Percentiles rank a stretch among this genome's conserved stretches.
These are phyloP conservation scores for Pluvianellus socialis DNA, from an alignment of 2,113 vertebrate species.

Conservation along the genomic window DNA sequence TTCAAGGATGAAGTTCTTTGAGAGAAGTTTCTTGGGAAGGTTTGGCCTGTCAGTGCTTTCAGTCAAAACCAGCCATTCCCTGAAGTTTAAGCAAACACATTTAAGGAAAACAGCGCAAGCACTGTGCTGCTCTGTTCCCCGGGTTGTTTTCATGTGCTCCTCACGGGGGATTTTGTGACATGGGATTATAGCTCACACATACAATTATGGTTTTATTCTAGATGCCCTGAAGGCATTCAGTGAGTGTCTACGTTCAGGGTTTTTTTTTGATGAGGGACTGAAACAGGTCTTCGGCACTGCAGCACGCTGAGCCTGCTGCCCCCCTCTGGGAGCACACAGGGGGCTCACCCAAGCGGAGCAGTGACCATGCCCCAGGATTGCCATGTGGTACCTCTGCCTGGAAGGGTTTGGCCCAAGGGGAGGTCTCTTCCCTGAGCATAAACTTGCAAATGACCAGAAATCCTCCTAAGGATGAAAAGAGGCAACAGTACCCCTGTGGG, in stretches of 20 bases:
- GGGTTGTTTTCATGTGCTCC: neutral
- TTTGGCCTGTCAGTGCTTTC: neutral
- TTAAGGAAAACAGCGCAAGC: neutral
- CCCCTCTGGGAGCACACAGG: fast-evolving
- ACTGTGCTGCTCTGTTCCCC: neutral
- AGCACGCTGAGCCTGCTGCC: neutral
- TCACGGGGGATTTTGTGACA: neutral
- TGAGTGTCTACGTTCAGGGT: neutral
- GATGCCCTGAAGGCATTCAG: neutral
- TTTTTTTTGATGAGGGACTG: neutral
- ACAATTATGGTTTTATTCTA: neutral
- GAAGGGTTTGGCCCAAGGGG: neutral
- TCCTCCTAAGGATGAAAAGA: neutral
- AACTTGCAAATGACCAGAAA: neutral
- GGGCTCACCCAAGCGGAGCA: neutral
- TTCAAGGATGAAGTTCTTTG: neutral
- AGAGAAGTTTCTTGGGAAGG: neutral
- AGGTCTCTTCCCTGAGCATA: neutral
- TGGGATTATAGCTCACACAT: neutral
- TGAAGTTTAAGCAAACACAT: neutral
- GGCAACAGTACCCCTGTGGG: neutral
- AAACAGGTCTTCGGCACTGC: neutral
- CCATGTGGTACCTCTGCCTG: neutral
- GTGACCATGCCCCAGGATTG: neutral
- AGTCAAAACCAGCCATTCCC: neutral